These are phyloP conservation scores for Corvus hawaiiensis DNA, from an alignment of 2,113 vertebrate genomes.

Conservation along the genomic window DNA sequence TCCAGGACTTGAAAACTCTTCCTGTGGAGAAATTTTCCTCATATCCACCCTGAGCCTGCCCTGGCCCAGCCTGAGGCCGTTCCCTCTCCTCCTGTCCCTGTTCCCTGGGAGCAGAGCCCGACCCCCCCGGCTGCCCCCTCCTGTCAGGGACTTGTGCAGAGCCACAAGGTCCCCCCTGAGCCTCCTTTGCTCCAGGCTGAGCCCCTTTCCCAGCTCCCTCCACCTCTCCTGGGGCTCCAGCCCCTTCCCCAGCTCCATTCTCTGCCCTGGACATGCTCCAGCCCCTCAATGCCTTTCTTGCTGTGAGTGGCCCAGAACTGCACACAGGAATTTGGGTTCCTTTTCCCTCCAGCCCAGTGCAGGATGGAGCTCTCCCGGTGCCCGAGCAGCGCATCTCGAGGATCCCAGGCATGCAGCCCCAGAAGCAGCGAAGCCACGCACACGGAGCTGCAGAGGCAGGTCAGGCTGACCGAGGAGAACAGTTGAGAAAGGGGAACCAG, in stretches of 20 bases:
- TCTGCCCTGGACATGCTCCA: neutral
- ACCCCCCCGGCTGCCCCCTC: neutral
- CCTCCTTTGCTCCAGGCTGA: neutral
- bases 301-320: neutral
- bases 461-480: neutral
- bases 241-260: neutral
- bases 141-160: neutral
- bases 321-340: neutral
- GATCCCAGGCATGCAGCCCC: neutral
- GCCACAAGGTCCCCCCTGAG: neutral
- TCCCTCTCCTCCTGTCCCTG: neutral
- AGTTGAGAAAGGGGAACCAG: neutral
- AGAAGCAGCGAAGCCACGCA: neutral
- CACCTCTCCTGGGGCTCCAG: neutral
- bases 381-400: neutral
- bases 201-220: neutral
- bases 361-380: conserved; percentile 64
- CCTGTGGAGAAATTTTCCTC: neutral
- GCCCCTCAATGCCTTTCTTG: neutral
- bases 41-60: rapidly evolving
- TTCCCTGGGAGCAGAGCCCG: neutral
- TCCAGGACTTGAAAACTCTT: neutral
- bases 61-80: neutral
- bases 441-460: neutral
- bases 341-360: neutral